Base-by-base conservation (phyloP, 2,888 invertebrate species). In the Opisthograptis luteolata region DNA sequence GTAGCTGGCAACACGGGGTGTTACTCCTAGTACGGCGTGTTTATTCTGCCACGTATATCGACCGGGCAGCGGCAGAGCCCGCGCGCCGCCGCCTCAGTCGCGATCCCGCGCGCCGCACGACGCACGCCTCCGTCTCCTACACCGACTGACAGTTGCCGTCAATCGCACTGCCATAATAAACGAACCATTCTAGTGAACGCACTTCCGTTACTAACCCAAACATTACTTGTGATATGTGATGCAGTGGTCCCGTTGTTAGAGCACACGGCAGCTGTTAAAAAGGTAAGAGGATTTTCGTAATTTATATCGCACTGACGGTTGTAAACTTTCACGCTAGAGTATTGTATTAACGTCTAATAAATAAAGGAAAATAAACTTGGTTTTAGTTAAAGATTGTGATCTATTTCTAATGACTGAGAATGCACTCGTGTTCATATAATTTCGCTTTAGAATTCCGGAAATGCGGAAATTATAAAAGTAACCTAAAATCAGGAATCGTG, bases 31-130 rank as follows among this genome's bases (percentile, higher is more conserved):
- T 85, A 84, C 85, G 84, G 81, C 74, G 81, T 89, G 89, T 89
- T 90, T 88, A 86, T 88, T 87, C 89, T 87, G 82, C 80, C 84
- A 79, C 85, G 85, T 83, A 79, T 90, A 89, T 90, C 89, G 89
- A 90, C 87, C 89, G 81, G 60, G 79, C 10, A 10, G 22, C 48
- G 65, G 25, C 66, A 58, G 73, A 69, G 71, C 73, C 67, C 68
- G 64, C 80, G 68, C 76, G 73, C 70, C 80, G 79, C 70, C 66
- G 71, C 70, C 68, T 81, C 85, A 88, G 87, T 87, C 79, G 68
- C 71, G 62, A 62, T 60, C 75, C 66, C 68, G 65, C 81, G 68
- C 76, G 72, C 68, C 58, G 51, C 62, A 49, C 58, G 66, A 65
- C 76, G 68, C 76, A 67, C 81, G 81, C 66, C 75, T 69, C 70